These are phyloP conservation scores for Microctonus brassicae DNA, from an alignment of 2,888 invertebrate genomes.

Conservation along the genomic window DNA sequence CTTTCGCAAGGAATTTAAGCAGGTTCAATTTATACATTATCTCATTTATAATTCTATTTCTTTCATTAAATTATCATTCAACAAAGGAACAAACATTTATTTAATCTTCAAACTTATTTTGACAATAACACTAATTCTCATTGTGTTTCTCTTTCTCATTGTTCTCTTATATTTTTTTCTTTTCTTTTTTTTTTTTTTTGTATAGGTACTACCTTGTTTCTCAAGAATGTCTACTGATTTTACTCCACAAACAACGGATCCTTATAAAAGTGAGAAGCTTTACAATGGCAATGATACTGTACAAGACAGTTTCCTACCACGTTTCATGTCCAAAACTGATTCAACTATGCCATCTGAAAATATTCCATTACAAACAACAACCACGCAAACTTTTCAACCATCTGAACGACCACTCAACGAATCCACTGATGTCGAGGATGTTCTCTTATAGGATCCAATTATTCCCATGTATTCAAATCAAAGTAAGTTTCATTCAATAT, in stretches of 20 bases:
- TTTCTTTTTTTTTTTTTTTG: slow-evolving; percentile 13
- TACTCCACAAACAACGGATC: slow-evolving; percentile 73
- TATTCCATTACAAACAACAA: slow-evolving; percentile 57
- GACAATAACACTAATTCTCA: too few species aligned
- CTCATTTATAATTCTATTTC: too few species aligned
- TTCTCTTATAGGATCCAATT: slow-evolving; percentile 30
- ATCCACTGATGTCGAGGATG: slow-evolving; percentile 39
- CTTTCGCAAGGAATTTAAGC: slow-evolving; percentile 90
- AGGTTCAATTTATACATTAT: slow-evolving; percentile 68
- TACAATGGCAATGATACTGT: slow-evolving; percentile 84
- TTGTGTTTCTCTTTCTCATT: not conserved
- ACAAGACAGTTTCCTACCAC: slow-evolving; percentile 76
- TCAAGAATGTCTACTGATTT: slow-evolving; percentile 64
- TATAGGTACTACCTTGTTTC: slow-evolving; percentile 62
- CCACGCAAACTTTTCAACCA: slow-evolving; percentile 33
- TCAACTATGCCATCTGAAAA: slow-evolving; percentile 57
- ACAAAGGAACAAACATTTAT: too few species aligned
- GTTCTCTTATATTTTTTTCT: slow-evolving; percentile 22
- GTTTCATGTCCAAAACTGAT: slow-evolving; percentile 48
- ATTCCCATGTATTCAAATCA: not conserved
- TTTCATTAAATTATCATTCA: too few species aligned
- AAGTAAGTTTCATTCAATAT: slow-evolving; percentile 21
- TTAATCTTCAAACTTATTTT: too few species aligned
- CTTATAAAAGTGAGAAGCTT: slow-evolving; percentile 77
- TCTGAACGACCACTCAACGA: slow-evolving; percentile 34